Evolutionary conservation across 2,113 vertebrate species (phyloP), one percentile per base, ranked within the genome.

Genomic region (Sinocyclocheilus maitianheensis): DNA sequence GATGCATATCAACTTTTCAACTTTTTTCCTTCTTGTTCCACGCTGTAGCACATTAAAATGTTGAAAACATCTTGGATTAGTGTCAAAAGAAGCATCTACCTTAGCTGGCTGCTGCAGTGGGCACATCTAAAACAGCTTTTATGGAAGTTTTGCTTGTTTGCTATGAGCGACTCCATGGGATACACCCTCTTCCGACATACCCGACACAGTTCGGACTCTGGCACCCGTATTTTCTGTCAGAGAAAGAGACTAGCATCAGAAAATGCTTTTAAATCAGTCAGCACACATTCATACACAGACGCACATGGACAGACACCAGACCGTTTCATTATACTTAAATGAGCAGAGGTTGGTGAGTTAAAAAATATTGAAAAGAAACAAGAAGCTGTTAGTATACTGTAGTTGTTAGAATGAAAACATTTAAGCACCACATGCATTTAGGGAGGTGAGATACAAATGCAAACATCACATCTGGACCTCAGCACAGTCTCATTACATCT

Each of bases 91-190:
- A 12, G 9, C 24, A 6, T 40, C 93, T 94, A 99, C 98, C 98
- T 98, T 93, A 99, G 93, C 85, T 96, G 97, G 90, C 95, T 97
- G 91, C 92, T 93, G 90, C 98, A 99, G 81, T 99, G 97, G 46
- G 96, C 93, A 91, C 98, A 99, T 88, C 97, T 93, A 89, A 99
- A 99, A 89, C 98, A 99, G 26, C 92, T 96, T 92, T 97, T 99
- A 97, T 99, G 98, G 95, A 97, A 99, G 94, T 93, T 97, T 94
- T 97, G 96, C 91, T 96, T 97, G 96, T 99, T 97, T 0, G 96
- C 97, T 76, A 96, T 92, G 40, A 99, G 95, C 71, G 94, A 93
- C 88, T 99, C 98, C 98, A 99, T 97, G 93, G 97, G 97, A 91
- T 99, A 99, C 89, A 98, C 98, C 90, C 94, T 96, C 95, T 96